phyloP scores from a whole-genome alignment of 1,140 invertebrate genomes.

The Trissolcus basalis region DNA sequence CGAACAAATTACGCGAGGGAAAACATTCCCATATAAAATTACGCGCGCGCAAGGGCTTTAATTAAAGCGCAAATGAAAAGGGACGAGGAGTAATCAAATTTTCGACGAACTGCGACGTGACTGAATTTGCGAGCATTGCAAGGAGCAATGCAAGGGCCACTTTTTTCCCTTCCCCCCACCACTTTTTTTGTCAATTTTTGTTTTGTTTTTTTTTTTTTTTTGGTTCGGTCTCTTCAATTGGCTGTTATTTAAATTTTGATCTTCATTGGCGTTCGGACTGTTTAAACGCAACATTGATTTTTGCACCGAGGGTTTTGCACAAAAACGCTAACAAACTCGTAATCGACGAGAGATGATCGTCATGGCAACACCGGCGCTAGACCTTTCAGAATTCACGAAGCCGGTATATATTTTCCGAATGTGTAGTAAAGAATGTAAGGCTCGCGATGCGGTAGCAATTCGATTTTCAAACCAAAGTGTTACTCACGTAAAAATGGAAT shows the following conservation, averaged over 20 bases:
- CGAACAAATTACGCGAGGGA: slow-evolving; percentile 42
- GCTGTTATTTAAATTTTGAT: not conserved
- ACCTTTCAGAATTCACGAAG: slow-evolving; percentile 39
- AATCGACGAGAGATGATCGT: slow-evolving; percentile 58
- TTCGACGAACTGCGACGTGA: slow-evolving; percentile 18
- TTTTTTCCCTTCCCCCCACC: no score
- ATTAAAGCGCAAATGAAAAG: slow-evolving; percentile 44
- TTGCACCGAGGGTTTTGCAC: no score
- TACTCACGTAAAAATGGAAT: slow-evolving; percentile 47
- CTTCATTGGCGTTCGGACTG: not conserved
- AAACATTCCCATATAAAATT: slow-evolving; percentile 33
- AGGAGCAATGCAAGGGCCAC: slow-evolving; percentile 11
- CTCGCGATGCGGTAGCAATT: slow-evolving; percentile 35
- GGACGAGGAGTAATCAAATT: slow-evolving; percentile 40
- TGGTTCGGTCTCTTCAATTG: not conserved
- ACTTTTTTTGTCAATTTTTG: no score
- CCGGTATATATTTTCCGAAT: slow-evolving; percentile 52
- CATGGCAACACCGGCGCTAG: slow-evolving; percentile 53
- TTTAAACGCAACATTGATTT: slow-evolving; percentile 9
- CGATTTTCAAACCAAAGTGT: slow-evolving; percentile 52
- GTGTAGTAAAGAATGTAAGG: slow-evolving; percentile 44
- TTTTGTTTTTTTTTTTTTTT: not conserved
- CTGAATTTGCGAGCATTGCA: slow-evolving; percentile 12
- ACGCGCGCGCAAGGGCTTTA: slow-evolving; percentile 32
- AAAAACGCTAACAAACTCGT: slow-evolving; percentile 46